Conservation (phyloP, 2,113 vertebrate species). For the Phrynocephalus versicolor region DNA sequence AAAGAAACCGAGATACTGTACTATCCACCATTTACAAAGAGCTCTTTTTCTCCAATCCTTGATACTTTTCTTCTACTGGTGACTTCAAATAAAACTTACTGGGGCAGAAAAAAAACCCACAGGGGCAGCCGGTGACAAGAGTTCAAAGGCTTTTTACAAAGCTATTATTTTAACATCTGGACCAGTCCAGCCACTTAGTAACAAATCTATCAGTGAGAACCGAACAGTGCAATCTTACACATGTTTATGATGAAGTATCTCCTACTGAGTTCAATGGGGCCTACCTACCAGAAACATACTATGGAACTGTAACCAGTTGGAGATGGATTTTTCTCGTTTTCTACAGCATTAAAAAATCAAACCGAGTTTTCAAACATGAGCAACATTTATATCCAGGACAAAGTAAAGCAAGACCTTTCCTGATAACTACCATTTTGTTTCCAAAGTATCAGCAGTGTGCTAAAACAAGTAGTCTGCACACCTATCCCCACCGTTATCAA, state of each 20-base stretch:
- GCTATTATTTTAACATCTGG: conserved; percentile 66
- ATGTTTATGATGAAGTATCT: background rate
- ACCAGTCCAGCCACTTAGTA: conserved; percentile 54
- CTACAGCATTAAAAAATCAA: background rate
- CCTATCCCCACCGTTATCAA: background rate
- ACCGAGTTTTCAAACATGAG: background rate
- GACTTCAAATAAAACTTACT: background rate
- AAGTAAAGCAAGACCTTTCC: background rate
- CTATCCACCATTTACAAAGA: background rate
- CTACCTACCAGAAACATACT: background rate
- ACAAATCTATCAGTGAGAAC: conserved; percentile 41
- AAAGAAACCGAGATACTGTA: background rate
- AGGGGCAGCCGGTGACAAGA: conserved; percentile 51
- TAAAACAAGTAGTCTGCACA: too few species aligned
- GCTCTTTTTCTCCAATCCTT: background rate
- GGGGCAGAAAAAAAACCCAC: conserved; percentile 20
- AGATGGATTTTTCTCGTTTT: background rate
- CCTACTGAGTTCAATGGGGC: background rate
- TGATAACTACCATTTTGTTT: background rate
- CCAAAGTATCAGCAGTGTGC: background rate
- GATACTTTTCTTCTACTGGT: background rate
- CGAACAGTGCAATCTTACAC: background rate
- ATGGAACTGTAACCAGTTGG: background rate
- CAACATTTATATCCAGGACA: background rate
- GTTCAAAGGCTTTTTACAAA: conserved; percentile 56